A percentile compares a stretch with the other conserved stretches of the same genome.
These are phyloP conservation scores for Myotis daubentonii DNA, from an alignment of 2,797 vertebrate genomes.

Conservation along the genomic window DNA sequence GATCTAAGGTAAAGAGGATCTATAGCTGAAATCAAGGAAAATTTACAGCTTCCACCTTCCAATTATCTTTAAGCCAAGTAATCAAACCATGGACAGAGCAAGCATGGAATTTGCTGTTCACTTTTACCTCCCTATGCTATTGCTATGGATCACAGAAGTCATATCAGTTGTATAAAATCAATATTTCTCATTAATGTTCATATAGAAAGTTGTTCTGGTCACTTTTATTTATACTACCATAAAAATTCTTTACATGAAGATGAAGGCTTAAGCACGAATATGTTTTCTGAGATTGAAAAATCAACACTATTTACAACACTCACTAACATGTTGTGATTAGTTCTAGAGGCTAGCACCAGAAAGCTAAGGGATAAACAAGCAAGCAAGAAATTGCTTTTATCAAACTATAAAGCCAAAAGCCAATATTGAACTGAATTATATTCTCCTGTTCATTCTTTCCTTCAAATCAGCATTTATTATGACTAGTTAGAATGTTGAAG, in stretches of 20 bases:
- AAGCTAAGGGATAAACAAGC: conserved; percentile 23
- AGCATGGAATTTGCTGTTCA: neutral
- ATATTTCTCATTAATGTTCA: neutral
- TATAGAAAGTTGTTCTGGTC: neutral
- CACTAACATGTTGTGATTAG: conserved; percentile 37
- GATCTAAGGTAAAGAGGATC: neutral
- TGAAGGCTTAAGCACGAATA: conserved; percentile 16
- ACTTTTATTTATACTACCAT: conserved; percentile 6
- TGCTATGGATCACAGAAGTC: neutral
- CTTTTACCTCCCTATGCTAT: conserved; percentile 3
- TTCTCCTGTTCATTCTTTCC: conserved; percentile 5
- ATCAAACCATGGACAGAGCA: neutral
- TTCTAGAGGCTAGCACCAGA: conserved; percentile 35
- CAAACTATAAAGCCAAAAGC: conserved; percentile 43
- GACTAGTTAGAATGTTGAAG: conserved; percentile 47
- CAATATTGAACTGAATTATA: conserved; percentile 32
- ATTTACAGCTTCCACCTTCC: neutral
- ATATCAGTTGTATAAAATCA: conserved; percentile 9
- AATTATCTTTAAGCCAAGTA: neutral
- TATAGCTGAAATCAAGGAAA: conserved; percentile 20
- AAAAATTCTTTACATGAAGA: conserved; percentile 33
- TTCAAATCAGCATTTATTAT: conserved; percentile 60
- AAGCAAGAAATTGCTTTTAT: conserved; percentile 46
- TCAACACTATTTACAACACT: neutral
- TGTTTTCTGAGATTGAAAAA: neutral